phyloP scores from a whole-genome alignment of 2,888 invertebrate genomes.

The Halictus quadricinctus region DNA sequence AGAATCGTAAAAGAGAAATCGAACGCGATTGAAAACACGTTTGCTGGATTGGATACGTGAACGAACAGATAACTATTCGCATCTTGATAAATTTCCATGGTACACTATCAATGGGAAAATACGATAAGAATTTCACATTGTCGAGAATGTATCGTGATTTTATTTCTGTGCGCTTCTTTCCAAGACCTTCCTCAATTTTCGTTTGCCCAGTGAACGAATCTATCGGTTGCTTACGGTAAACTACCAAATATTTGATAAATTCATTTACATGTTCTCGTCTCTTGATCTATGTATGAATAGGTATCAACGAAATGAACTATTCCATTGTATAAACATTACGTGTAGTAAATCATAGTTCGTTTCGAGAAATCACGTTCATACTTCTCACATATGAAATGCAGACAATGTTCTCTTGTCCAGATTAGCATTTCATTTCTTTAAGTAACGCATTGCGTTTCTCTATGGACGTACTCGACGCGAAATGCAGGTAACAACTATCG shows the following conservation, averaged over 20 bases:
- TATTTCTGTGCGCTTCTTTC: conserved; percentile 1
- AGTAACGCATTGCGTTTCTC: conserved; percentile 17
- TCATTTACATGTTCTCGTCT: conserved; percentile 27
- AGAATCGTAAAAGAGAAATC: conserved; percentile 12
- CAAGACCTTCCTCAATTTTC: not conserved
- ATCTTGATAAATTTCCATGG: conserved; percentile 36
- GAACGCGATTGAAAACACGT: conserved; percentile 15
- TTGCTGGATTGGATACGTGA: conserved; percentile 19
- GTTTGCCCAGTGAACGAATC: not conserved
- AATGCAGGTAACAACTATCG: conserved; percentile 26
- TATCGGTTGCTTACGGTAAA: conserved; percentile 7
- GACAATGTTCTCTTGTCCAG: not conserved
- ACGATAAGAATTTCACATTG: conserved; percentile 30
- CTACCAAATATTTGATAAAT: conserved; percentile 21
- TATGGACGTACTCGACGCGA: conserved; percentile 3
- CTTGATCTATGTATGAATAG: not conserved
- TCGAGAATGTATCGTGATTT: not conserved
- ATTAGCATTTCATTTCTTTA: conserved; percentile 34
- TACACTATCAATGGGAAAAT: conserved; percentile 23
- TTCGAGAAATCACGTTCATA: conserved; percentile 18
- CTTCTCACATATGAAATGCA: conserved; percentile 13
- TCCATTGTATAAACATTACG: conserved; percentile 17
- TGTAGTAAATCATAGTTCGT: conserved; percentile 12
- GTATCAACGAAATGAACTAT: conserved; percentile 15
- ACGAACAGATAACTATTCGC: conserved; percentile 30